Conservation (phyloP, 2,113 vertebrate genomes). For the Heterocephalus glaber region DNA sequence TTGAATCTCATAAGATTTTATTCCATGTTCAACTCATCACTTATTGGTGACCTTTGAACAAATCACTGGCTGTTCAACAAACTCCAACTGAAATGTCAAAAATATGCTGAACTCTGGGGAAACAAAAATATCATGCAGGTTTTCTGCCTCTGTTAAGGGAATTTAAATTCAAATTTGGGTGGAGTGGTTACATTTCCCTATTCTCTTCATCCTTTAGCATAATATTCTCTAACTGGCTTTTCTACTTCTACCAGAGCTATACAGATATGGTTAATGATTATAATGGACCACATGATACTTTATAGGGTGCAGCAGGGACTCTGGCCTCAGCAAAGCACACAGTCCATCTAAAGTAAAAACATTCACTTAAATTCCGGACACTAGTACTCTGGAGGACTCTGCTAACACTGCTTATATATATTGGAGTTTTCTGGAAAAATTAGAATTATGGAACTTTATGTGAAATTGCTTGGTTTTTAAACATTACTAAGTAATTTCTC, state of each 20-base stretch:
- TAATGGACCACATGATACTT: not conserved
- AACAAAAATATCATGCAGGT: not conserved
- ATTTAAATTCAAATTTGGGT: not conserved
- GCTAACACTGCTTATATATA: not conserved
- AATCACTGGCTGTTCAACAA: not conserved
- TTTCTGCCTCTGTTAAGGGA: not conserved
- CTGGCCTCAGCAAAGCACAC: not conserved
- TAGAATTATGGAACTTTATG: not conserved
- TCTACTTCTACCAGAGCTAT: not conserved
- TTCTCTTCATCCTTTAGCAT: not conserved
- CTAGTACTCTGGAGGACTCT: not conserved
- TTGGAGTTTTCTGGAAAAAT: not conserved
- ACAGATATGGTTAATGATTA: not conserved
- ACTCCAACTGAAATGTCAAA: not conserved
- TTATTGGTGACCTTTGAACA: not conserved
- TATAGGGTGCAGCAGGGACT: not conserved
- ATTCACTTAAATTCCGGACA: not conserved
- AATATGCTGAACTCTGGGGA: not conserved
- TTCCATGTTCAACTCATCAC: not conserved
- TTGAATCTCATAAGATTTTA: not conserved
- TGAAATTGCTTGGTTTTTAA: not conserved
- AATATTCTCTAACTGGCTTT: not conserved
- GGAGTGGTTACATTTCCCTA: not conserved
- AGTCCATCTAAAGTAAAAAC: too few species aligned
- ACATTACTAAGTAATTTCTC: not conserved